Percentiles rank a stretch among this genome's conserved stretches.
Evolutionary conservation across 1,140 invertebrate genomes (phyloP).

Genomic region (Protaetia brevitarsis): DNA sequence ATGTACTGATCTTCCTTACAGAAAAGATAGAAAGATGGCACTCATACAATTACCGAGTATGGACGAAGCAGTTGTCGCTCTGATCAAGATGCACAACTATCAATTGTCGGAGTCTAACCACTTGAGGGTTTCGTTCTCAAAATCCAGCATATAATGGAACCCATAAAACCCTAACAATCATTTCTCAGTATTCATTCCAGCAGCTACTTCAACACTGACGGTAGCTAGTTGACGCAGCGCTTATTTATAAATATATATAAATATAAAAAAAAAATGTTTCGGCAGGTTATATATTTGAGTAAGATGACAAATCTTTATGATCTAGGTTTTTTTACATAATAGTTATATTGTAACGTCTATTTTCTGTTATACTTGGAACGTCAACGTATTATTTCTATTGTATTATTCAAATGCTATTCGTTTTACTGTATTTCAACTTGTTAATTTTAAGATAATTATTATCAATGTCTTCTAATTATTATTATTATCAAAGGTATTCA

Average conservation of each 20-base stretch:
- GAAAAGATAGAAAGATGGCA: constrained; percentile 99
- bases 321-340: constrained; percentile 19
- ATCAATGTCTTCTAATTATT: constrained; percentile 32
- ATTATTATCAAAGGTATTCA: constrained; percentile 29
- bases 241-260: constrained; percentile 42
- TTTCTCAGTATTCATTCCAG: constrained; percentile 47
- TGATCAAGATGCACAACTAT: constrained; percentile 98
- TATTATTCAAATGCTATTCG: constrained; percentile 7
- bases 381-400: background rate
- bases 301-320: constrained; percentile 38
- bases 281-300: constrained; percentile 38
- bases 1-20: constrained; percentile 55
- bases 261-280: constrained; percentile 34
- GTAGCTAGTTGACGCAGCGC: constrained; percentile 43
- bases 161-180: constrained; percentile 15
- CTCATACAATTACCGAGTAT: constrained; percentile 91
- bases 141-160: constrained; percentile 81
- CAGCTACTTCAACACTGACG: constrained; percentile 28
- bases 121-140: constrained; percentile 91
- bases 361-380: background rate
- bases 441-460: constrained; percentile 20
- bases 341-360: background rate
- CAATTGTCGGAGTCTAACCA: constrained; percentile 92
- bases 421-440: background rate
- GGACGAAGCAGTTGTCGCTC: constrained; percentile 92